Percentiles rank a stretch among this genome's conserved stretches.
Evolutionary conservation across 2,888 invertebrate genomes (phyloP).

Genomic region (Ectropis crepuscularia): DNA sequence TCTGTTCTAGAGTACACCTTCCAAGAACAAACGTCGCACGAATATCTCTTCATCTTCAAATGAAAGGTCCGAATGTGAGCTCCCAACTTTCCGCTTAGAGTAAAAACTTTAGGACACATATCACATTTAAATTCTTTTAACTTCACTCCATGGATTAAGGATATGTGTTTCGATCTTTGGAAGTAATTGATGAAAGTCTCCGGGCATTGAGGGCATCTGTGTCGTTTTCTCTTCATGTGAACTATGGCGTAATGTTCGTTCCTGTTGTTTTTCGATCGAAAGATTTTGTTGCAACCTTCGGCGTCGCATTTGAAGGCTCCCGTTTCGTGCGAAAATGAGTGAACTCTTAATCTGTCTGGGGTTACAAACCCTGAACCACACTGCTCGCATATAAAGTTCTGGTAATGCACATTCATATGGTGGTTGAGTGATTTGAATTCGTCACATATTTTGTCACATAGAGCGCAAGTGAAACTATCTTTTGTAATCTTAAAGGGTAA

Average conservation of each 20-base stretch:
- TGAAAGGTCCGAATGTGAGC: constrained; percentile 72
- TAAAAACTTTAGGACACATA: constrained; percentile 71
- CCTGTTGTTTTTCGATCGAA: constrained; percentile 73
- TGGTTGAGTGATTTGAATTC: constrained; percentile 73
- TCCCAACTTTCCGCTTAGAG: constrained; percentile 68
- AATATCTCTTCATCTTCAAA: constrained; percentile 72
- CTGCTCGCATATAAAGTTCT: constrained; percentile 75
- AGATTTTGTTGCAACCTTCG: constrained; percentile 73
- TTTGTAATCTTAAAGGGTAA: constrained; percentile 67
- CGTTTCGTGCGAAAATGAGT: constrained; percentile 69
- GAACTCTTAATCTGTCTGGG: constrained; percentile 67
- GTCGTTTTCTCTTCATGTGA: constrained; percentile 74
- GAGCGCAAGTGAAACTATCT: constrained; percentile 61
- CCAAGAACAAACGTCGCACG: constrained; percentile 81
- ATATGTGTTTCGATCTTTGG: constrained; percentile 74
- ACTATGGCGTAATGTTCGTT: constrained; percentile 80
- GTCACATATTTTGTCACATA: constrained; percentile 62
- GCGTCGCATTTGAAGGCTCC: constrained; percentile 72
- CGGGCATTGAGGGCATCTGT: constrained; percentile 71
- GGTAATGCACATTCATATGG: constrained; percentile 79
- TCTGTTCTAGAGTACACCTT: constrained; percentile 82
- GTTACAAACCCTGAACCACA: constrained; percentile 76
- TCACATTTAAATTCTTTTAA: constrained; percentile 74
- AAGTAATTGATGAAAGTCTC: constrained; percentile 75
- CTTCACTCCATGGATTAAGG: constrained; percentile 67